Evolutionary conservation across 1,140 invertebrate genomes (phyloP), one percentile per base, ranked within the genome.

Genomic region (Diprion similis): DNA sequence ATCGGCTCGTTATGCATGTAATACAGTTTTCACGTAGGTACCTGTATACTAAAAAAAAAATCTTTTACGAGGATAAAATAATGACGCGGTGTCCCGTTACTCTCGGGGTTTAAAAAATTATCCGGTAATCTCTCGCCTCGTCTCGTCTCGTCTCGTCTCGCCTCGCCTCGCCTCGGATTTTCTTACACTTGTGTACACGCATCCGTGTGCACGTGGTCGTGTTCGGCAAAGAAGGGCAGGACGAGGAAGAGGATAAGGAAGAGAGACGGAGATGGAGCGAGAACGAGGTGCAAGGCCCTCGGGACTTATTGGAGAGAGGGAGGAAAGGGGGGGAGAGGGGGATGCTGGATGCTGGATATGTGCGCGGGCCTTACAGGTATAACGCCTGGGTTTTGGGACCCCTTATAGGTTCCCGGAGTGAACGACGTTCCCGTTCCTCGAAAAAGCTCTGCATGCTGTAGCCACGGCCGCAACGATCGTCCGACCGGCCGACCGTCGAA

Each of bases 291-390:
- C 13, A 17, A 59, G 24, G 19, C 9, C 46, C 64, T 15, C n/a
- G 24, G 46, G 8, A 59, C 8, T 0, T 13, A 59, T 19, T 1
- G n/a, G 46, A 70, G 19, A 18, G 17, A 64, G 68, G 45, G 10
- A 24, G 64, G 15, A 37, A 47, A 37, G 3, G 68, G 59, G 72
- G 69, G 71, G 51, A 18, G 46, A 66, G 13, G 76, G 78, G 77
- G 72, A 73, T 79, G 75, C 78, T 67, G 80, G 79, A 85, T 83
- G 84, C 78, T 81, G 79, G 80, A 85, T 84, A 83, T 78, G 78
- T 83, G 80, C 78, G 78, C 79, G 80, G 67, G 67, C 48, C 37
- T 59, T 13, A 78, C 83, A 86, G 83, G 82, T 85, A 84, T 82
- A 85, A 83, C 84, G 79, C 24, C 24, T 37, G 24, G 24, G 24